Evolutionary conservation across 2,797 vertebrate genomes (phyloP).

Genomic region (Myripristis murdjan): DNA sequence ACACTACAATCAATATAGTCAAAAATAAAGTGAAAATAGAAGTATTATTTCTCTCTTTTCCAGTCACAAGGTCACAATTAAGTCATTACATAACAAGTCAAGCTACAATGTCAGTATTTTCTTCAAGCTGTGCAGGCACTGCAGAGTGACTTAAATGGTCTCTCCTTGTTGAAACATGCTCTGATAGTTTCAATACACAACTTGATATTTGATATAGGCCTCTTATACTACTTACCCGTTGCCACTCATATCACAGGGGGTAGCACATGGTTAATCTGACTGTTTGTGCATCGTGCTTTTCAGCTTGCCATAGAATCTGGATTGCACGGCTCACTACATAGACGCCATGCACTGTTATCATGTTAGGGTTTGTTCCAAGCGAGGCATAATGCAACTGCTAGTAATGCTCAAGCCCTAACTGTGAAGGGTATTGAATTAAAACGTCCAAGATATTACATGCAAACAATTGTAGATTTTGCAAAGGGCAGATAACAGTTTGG

Average conservation of each 20-base stretch:
- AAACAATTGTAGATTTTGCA: constrained; percentile 2
- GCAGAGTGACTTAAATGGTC: constrained; percentile 42
- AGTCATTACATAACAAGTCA: constrained; percentile 58
- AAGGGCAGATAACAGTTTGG: neutral
- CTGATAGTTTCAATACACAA: constrained; percentile 55
- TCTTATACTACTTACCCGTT: constrained; percentile 45
- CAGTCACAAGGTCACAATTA: constrained; percentile 52
- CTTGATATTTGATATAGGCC: constrained; percentile 57
- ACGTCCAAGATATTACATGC: constrained; percentile 3
- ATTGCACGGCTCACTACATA: constrained; percentile 58
- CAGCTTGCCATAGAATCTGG: constrained; percentile 58
- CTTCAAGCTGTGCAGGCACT: constrained; percentile 31
- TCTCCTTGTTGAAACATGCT: constrained; percentile 59
- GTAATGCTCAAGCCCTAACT: constrained; percentile 2
- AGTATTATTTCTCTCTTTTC: constrained; percentile 19
- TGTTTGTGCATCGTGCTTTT: constrained; percentile 67
- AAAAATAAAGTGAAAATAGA: neutral
- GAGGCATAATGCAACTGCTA: constrained; percentile 13
- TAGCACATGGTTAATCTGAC: constrained; percentile 62
- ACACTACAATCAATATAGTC: neutral
- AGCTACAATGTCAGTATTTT: constrained; percentile 55
- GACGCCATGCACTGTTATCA: constrained; percentile 55
- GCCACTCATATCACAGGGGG: constrained; percentile 51
- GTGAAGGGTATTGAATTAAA: constrained; percentile 10
- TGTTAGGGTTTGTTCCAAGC: constrained; percentile 13